A percentile compares a stretch with the other conserved stretches of the same genome.
Conservation (phyloP, 2,113 vertebrate species). For the Zapus hudsonius region DNA sequence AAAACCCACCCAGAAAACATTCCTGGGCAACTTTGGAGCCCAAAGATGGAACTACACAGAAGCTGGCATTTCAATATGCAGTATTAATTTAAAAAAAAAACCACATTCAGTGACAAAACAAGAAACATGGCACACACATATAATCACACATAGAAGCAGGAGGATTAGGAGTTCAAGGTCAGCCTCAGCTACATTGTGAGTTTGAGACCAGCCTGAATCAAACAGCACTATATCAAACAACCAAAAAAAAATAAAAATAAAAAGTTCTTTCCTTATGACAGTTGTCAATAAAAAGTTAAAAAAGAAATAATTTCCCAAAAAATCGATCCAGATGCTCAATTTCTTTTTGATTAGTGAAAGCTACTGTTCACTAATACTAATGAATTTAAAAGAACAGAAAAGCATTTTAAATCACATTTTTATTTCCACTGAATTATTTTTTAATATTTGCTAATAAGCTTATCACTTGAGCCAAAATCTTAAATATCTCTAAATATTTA, state of each 20-base stretch:
- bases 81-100: no score
- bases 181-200: not conserved
- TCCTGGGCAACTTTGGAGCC: not conserved
- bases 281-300: no score
- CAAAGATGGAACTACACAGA: not conserved
- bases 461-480: not conserved
- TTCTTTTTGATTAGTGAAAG: slow-evolving; percentile 24
- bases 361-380: not conserved
- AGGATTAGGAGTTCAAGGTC: not conserved
- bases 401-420: not conserved
- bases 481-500: not conserved
- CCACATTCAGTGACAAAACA: no score
- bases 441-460: not conserved
- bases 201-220: not conserved
- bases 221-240: not conserved
- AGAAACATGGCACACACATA: not conserved
- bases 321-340: not conserved
- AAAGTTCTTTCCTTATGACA: no score
- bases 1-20: not conserved
- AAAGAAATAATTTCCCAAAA: no score
- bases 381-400: slow-evolving; percentile 15
- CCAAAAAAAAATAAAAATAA: not conserved
- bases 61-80: not conserved
- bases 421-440: not conserved
- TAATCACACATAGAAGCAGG: not conserved